Percentiles rank a stretch among this genome's conserved stretches.
phyloP scores from a whole-genome alignment of 2,797 vertebrate species.

The Dromococcyx pavoninus region DNA sequence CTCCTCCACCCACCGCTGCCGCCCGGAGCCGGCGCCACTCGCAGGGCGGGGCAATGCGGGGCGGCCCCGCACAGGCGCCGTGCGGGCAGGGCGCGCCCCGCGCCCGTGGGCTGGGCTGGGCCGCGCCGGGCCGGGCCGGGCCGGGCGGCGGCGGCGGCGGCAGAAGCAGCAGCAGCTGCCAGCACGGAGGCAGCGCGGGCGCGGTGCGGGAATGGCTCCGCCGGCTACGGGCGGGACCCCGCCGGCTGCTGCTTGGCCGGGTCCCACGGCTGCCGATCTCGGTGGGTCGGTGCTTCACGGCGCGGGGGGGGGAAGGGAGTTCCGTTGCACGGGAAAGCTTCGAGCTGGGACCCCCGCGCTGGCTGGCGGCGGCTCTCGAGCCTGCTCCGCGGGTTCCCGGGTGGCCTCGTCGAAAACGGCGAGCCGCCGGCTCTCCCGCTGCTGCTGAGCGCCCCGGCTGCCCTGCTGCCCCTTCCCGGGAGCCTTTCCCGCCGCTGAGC shows the following conservation, averaged over 20 bases:
- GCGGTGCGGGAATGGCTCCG: not conserved
- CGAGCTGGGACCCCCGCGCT: not conserved
- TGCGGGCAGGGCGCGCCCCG: not conserved
- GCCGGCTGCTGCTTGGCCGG: not conserved
- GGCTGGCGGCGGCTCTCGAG: not conserved
- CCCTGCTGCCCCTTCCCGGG: too few species aligned
- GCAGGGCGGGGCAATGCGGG: fast-evolving
- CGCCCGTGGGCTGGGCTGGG: too few species aligned
- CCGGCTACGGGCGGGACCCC: not conserved
- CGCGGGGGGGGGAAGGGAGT: not conserved
- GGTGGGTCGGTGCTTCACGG: conserved; percentile 8
- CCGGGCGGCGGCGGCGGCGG: not conserved
- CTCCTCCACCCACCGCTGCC: too few species aligned
- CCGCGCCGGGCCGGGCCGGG: not conserved
- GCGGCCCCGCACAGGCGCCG: not conserved
- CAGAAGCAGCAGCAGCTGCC: not conserved
- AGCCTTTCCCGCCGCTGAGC: too few species aligned
- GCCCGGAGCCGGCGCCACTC: fast-evolving
- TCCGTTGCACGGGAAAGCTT: not conserved
- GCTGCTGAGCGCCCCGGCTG: too few species aligned
- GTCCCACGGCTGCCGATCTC: not conserved
- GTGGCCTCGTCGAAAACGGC: not conserved
- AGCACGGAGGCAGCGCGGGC: not conserved
- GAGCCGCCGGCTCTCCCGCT: not conserved
- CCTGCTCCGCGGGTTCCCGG: not conserved